These are phyloP conservation scores for Streptopelia turtur DNA, from an alignment of 2,797 vertebrate species.

Conservation along the genomic window DNA sequence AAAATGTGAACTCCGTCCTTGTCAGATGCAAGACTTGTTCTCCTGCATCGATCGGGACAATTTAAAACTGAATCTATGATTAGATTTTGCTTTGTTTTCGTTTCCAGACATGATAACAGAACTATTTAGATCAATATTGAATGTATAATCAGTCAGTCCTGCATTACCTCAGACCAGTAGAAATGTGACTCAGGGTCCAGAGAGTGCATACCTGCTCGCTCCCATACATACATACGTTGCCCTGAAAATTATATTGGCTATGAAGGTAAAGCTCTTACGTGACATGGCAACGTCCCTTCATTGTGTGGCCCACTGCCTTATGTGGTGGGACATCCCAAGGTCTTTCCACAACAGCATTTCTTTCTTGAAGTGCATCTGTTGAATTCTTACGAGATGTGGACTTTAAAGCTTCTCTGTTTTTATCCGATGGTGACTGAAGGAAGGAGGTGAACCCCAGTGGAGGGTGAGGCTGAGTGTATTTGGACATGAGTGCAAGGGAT, in stretches of 20 bases:
- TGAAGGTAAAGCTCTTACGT: accelerated
- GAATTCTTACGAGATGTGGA: accelerated
- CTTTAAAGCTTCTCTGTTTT: neutral
- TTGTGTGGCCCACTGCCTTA: accelerated
- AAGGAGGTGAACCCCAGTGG: accelerated
- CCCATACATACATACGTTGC: accelerated
- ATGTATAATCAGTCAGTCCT: no score
- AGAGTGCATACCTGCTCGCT: accelerated
- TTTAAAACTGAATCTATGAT: neutral
- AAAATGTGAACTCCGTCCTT: neutral
- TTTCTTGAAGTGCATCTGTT: neutral
- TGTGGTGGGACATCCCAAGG: accelerated
- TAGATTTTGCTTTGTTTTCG: neutral
- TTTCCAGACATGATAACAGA: neutral
- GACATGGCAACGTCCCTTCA: accelerated
- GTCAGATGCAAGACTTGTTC: neutral
- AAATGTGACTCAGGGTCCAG: no score
- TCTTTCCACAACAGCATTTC: neutral
- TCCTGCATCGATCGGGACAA: neutral
- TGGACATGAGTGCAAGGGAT: neutral
- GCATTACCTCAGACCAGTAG: accelerated
- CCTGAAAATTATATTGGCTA: accelerated
- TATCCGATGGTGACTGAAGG: accelerated
- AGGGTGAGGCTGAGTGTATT: no score
- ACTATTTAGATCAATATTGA: neutral